Percentiles rank a stretch among this genome's conserved stretches.
Evolutionary conservation across 2,113 vertebrate genomes (phyloP).

Genomic region (Catagonus wagneri): DNA sequence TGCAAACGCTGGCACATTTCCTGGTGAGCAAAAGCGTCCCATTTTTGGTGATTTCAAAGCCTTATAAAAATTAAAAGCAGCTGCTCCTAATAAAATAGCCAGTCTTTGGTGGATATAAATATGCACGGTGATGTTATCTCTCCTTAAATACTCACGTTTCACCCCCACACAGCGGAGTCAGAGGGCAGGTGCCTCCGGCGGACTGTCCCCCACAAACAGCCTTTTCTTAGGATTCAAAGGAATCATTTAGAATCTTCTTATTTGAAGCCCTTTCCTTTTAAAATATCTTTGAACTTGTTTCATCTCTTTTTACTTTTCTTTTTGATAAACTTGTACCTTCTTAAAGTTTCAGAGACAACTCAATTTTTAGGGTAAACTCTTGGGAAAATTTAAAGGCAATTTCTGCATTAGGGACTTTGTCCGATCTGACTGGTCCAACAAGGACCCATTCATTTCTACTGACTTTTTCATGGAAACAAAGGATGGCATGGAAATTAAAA

Average conservation of each 20-base stretch:
- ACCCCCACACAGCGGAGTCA: background rate
- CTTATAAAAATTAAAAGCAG: background rate
- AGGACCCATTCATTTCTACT: background rate
- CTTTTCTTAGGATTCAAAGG: conserved; percentile 58
- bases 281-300: conserved; percentile 58
- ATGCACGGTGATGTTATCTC: fast-evolving
- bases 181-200: background rate
- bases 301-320: conserved; percentile 65
- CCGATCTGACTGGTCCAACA: background rate
- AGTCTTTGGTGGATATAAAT: conserved; percentile 26
- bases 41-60: conserved; percentile 57
- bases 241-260: conserved; percentile 28
- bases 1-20: background rate
- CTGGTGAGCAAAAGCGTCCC: background rate
- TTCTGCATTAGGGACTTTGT: background rate
- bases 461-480: background rate
- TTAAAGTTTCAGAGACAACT: conserved; percentile 60
- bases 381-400: background rate
- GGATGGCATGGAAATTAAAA: conserved; percentile 4
- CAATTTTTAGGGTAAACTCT: background rate
- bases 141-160: background rate
- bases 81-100: background rate
- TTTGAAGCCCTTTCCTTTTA: conserved; percentile 68
- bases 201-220: background rate
- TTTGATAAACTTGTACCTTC: background rate